Percentiles rank a stretch among this genome's conserved stretches.
These are phyloP conservation scores for Pygoscelis antarcticus DNA, from an alignment of 2,113 vertebrate genomes.

Conservation along the genomic window DNA sequence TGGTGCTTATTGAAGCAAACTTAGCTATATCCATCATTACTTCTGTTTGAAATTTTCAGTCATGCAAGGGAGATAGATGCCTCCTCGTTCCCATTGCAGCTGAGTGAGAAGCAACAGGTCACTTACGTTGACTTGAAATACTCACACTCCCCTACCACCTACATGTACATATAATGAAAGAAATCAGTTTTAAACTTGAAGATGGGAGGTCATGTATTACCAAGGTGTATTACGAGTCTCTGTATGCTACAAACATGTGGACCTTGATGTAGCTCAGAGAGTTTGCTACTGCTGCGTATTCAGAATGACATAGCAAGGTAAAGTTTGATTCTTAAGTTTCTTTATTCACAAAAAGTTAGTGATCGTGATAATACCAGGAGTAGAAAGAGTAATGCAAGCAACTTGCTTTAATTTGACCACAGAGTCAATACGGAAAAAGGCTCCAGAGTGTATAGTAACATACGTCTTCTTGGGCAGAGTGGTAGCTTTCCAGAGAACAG, in stretches of 20 bases:
- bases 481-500: background rate
- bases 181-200: background rate
- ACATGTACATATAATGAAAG: accelerated
- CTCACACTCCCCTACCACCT: accelerated
- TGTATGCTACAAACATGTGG: accelerated
- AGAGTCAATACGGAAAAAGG: background rate
- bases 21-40: background rate
- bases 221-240: background rate
- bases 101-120: background rate
- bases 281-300: accelerated
- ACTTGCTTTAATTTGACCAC: background rate
- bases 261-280: background rate
- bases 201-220: background rate
- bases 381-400: background rate
- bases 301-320: background rate
- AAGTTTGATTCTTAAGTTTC: background rate
- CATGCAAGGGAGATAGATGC: background rate
- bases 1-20: background rate
- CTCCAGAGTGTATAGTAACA: background rate
- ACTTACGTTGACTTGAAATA: background rate
- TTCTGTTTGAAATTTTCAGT: background rate
- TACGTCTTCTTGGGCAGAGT: background rate
- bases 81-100: accelerated
- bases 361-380: background rate
- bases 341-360: background rate